Evolutionary conservation across 2,888 invertebrate genomes (phyloP).

Genomic region (Tipula lateralis): DNA sequence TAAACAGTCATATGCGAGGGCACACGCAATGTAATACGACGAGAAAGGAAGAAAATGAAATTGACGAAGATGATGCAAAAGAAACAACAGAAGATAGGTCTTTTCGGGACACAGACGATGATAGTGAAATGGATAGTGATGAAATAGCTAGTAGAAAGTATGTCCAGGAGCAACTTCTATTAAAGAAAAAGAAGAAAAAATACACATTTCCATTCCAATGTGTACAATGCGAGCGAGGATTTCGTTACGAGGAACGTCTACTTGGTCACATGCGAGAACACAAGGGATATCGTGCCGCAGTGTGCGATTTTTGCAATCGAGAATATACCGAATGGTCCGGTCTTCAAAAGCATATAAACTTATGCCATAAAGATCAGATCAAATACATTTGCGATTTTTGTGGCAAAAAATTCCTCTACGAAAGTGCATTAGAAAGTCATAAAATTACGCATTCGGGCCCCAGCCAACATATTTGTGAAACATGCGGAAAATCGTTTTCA

Average conservation of each 20-base stretch:
- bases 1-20: background rate
- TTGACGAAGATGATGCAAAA: background rate
- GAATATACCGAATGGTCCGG: conserved; percentile 29
- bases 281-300: background rate
- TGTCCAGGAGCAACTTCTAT: background rate
- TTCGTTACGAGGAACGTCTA: conserved; percentile 25
- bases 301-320: conserved; percentile 25
- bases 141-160: background rate
- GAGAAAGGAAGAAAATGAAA: too few relatives aligned
- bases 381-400: conserved; percentile 28
- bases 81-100: too few relatives aligned
- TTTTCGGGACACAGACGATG: too few relatives aligned
- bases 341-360: background rate
- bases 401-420: conserved; percentile 28
- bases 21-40: too few relatives aligned
- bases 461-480: conserved; percentile 4
- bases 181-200: conserved; percentile 12
- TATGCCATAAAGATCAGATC: background rate
- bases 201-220: conserved; percentile 25
- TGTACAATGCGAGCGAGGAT: background rate
- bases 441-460: conserved; percentile 6
- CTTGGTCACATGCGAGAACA: conserved; percentile 20
- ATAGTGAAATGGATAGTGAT: too few relatives aligned
- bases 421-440: conserved; percentile 26
- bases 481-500: conserved; percentile 13